Conservation (phyloP, 2,797 vertebrate species). For the Crypturellus tataupa region DNA sequence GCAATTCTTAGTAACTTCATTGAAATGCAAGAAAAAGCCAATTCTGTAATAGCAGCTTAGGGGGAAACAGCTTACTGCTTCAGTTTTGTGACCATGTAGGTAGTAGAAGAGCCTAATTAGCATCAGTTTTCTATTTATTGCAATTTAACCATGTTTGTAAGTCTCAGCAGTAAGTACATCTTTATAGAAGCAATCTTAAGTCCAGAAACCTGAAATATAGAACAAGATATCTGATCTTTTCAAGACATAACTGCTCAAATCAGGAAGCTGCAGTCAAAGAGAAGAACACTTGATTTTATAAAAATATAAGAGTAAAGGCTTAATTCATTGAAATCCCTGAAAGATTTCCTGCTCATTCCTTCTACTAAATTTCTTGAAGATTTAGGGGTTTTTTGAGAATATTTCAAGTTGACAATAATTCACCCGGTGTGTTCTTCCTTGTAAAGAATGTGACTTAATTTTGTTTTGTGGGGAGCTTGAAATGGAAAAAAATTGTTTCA, state of each 20-base stretch:
- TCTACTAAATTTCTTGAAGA: neutral
- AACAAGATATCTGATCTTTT: neutral
- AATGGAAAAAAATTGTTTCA: neutral
- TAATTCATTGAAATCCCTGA: neutral
- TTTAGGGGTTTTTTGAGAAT: neutral
- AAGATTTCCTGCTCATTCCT: neutral
- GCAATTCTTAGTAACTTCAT: neutral
- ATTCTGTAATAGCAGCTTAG: neutral
- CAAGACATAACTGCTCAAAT: neutral
- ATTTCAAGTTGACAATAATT: slow-evolving; percentile 11
- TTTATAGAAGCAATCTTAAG: neutral
- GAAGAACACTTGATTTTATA: neutral
- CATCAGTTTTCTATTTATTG: neutral
- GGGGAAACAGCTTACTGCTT: neutral
- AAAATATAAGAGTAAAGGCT: neutral
- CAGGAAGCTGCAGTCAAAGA: neutral
- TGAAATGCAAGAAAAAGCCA: neutral
- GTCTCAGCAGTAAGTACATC: neutral
- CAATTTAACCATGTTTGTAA: neutral
- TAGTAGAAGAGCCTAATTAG: neutral
- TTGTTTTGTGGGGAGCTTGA: neutral
- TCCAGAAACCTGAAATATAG: neutral
- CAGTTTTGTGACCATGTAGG: neutral
- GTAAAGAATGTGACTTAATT: neutral
- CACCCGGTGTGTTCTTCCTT: neutral